Conservation (phyloP, 2,113 vertebrate species). For the Polypterus bichir region DNA sequence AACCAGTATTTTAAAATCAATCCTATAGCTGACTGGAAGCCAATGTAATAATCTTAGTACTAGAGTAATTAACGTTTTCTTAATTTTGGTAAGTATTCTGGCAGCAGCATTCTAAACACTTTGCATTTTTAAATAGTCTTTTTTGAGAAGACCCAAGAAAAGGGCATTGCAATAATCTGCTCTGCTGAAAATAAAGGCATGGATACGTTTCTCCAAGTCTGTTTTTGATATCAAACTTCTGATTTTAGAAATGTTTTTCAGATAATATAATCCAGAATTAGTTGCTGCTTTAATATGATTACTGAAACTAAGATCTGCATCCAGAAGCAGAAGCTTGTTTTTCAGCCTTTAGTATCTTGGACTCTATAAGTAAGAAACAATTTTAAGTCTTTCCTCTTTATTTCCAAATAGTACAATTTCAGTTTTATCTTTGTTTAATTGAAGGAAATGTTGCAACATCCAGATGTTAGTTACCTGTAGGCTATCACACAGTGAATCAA, state of each 20-base stretch:
- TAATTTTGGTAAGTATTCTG: background rate
- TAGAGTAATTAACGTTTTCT: background rate
- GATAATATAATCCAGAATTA: conserved; percentile 7
- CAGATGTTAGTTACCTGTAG: background rate
- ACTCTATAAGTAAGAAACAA: background rate
- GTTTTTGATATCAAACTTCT: conserved; percentile 1
- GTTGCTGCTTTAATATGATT: conserved; percentile 8
- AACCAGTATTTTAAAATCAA: background rate
- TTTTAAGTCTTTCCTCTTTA: background rate
- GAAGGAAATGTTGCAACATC: background rate
- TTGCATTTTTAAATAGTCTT: conserved; percentile 3
- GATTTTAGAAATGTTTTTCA: conserved; percentile 9
- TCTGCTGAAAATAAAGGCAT: conserved; percentile 5
- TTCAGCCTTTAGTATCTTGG: background rate
- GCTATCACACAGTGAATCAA: background rate
- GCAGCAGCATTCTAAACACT: background rate
- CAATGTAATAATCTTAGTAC: background rate
- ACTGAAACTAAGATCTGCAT: conserved; percentile 5
- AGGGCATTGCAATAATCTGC: conserved; percentile 6
- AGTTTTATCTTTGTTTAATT: conserved; percentile 1
- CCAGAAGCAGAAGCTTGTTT: conserved; percentile 8
- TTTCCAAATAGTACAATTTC: background rate
- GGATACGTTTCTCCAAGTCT: conserved; percentile 11
- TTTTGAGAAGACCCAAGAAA: background rate
- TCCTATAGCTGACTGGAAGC: background rate